Evolutionary conservation across 2,888 invertebrate genomes (phyloP).

Genomic region (Dolomedes plantarius): DNA sequence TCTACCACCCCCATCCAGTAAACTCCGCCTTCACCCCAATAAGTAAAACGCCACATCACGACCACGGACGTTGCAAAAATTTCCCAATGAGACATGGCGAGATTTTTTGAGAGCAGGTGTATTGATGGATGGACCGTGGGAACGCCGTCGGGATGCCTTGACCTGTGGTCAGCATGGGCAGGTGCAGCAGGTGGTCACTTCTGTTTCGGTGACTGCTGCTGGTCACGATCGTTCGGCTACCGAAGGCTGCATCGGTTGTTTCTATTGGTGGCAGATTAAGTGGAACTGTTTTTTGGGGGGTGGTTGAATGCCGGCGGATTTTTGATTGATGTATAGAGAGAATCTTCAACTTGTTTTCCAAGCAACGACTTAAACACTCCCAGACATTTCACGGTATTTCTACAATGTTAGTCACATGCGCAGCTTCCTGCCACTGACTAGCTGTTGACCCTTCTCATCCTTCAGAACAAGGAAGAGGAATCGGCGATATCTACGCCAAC

Average conservation of each 20-base stretch:
- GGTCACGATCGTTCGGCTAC: slow-evolving; percentile 58
- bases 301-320: background rate
- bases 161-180: slow-evolving; percentile 61
- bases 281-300: background rate
- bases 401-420: no score
- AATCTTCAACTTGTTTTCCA: background rate
- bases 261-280: background rate
- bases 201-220: slow-evolving; percentile 64
- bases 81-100: slow-evolving; percentile 9
- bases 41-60: slow-evolving; percentile 11
- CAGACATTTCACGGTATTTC: no score
- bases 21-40: background rate
- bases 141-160: slow-evolving; percentile 54
- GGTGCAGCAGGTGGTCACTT: slow-evolving; percentile 69
- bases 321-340: background rate
- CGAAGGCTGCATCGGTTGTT: slow-evolving; percentile 3
- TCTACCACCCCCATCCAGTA: background rate
- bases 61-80: background rate
- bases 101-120: slow-evolving; percentile 25
- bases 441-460: no score
- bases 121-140: slow-evolving; percentile 43
- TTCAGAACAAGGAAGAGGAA: no score
- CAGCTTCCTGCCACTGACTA: no score
- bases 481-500: no score
- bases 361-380: no score